A percentile compares a stretch with the other conserved stretches of the same genome.
Conservation (phyloP, 2,888 invertebrate species). For the Pandemis cinnamomeana region DNA sequence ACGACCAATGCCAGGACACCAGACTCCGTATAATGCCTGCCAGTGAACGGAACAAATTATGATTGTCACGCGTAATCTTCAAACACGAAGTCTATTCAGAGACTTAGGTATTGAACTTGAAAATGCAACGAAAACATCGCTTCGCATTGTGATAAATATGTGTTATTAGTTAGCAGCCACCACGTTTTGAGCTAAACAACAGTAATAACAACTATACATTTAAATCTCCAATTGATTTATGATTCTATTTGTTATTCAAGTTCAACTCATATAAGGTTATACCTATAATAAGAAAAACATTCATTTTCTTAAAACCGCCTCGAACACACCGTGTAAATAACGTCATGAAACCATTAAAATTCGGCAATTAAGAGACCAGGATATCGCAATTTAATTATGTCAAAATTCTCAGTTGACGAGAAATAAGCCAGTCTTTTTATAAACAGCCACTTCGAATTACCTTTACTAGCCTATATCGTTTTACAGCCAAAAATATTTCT, state of each 20-base stretch:
- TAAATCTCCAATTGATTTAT: too few species aligned
- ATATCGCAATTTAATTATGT: constrained; percentile 1
- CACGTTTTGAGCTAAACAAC: too few species aligned
- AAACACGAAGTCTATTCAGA: too few species aligned
- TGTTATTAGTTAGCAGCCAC: too few species aligned
- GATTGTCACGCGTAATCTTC: too few species aligned
- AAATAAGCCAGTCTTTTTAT: constrained; percentile 8
- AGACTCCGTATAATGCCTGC: too few species aligned
- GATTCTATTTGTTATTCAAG: background rate
- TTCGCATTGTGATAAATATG: too few species aligned
- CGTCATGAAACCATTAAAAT: background rate
- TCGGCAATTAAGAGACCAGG: background rate
- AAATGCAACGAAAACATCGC: too few species aligned
- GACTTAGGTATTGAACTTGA: too few species aligned
- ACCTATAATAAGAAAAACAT: background rate
- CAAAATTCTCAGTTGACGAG: background rate
- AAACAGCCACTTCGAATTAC: background rate
- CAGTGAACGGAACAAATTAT: too few species aligned
- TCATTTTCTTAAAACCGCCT: background rate
- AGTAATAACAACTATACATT: too few species aligned
- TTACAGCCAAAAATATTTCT: constrained; percentile 1
- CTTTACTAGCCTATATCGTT: background rate
- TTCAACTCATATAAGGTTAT: background rate
- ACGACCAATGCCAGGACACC: too few species aligned
- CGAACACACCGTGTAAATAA: background rate